Evolutionary conservation across 2,113 vertebrate genomes (phyloP).

Genomic region (cat (Felis catus)): DNA sequence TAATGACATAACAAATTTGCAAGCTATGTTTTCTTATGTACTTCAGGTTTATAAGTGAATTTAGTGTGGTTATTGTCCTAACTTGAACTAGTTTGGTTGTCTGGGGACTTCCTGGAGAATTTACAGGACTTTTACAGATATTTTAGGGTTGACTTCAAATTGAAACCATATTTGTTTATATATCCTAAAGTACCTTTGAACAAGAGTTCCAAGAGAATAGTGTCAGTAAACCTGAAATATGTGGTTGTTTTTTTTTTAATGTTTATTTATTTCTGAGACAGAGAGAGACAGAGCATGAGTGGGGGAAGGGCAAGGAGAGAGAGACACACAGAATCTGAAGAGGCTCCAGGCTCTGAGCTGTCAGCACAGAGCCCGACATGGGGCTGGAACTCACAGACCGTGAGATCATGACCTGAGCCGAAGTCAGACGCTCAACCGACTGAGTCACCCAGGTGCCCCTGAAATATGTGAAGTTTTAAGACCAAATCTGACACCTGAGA

Average conservation of each 20-base stretch:
- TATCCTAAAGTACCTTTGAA: not conserved
- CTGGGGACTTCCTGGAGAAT: not conserved
- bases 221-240: constrained; percentile 36
- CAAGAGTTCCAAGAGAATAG: not conserved
- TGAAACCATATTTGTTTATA: constrained; percentile 32
- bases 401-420: no score
- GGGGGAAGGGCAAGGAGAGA: no score
- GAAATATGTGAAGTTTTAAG: constrained; percentile 18
- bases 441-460: not conserved
- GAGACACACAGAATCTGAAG: no score
- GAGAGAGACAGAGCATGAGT: no score
- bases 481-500: not conserved
- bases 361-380: no score
- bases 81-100: constrained; percentile 2
- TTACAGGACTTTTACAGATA: constrained; percentile 28
- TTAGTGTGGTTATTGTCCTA: not conserved
- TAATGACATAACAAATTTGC: not conserved
- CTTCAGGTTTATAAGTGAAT: constrained; percentile 34
- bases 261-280: no score
- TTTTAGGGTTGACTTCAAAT: constrained; percentile 29
- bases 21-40: not conserved
- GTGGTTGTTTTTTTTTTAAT: not conserved
- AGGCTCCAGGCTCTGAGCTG: no score
- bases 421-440: no score
- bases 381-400: no score